Evolutionary conservation across 2,888 invertebrate species (phyloP), one percentile per base, ranked within the genome.

Genomic region (Dasypolia templi): DNA sequence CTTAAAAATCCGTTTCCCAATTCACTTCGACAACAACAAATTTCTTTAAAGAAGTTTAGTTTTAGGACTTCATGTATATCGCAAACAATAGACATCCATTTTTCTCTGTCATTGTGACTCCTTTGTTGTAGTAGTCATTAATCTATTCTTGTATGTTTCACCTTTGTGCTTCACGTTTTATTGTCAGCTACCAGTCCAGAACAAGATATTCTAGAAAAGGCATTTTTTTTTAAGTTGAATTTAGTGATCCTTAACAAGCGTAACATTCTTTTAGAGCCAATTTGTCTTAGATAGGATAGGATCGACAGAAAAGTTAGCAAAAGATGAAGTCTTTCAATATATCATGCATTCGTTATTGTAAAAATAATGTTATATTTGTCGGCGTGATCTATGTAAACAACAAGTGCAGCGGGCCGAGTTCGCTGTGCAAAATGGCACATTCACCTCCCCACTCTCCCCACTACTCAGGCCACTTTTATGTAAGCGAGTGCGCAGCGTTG

Each of bases 101-200:
- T 82, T 83, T 86, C 87, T 75, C 77, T 82, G 85, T 86, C 82
- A 59, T 78, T 80, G 77, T 75, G 80, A 78, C 55, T 69, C 62
- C 73, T 75, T 86, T 85, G 77, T 86, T 65, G 65, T 35, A 63
- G 29, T 44, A 26, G 76, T 79, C 72, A 76, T 85, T 82, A 76
- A 85, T 85, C 75, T 86, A 77, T 77, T 68, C 67, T 22, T 66
- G 71, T 65, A 65, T 72, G 75, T 72, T 68, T 75, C 71, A 75
- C 72, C 65, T 61, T 83, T 59, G 58, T 61, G 63, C 32, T 66
- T 6, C 32, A 59, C 39, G 55, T 74, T 79, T 79, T 56, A 74
- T 66, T 70, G 66, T 77, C 39, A 66, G 55, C 59, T n/a, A 55
- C 32, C 39, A 14, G n/a, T 63, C 22, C 39, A 29, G 29, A 53